A percentile compares a stretch with the other conserved stretches of the same genome.
These are phyloP conservation scores for Panulirus ornatus DNA, from an alignment of 1,140 invertebrate genomes.

Conservation along the genomic window DNA sequence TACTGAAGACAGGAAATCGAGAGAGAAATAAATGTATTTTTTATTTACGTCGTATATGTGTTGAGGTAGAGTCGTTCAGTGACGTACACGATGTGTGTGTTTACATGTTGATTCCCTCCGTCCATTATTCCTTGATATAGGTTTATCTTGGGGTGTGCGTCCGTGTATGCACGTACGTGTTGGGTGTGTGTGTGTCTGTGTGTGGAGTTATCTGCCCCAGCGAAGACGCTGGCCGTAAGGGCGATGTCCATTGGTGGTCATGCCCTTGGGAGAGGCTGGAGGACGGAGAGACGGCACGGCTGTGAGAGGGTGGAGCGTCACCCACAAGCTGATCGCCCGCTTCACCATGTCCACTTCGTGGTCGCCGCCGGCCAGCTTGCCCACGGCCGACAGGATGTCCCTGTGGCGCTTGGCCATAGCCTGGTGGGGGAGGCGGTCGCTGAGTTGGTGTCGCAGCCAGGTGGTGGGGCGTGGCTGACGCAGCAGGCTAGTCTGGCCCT, in stretches of 20 bases:
- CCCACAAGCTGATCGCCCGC: neutral
- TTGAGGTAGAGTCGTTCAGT: too few species aligned
- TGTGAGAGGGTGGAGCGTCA: neutral
- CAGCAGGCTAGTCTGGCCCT: too few species aligned
- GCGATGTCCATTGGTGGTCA: neutral
- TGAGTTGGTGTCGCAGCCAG: neutral
- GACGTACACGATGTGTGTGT: neutral
- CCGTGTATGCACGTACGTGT: too few species aligned
- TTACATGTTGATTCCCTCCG: neutral
- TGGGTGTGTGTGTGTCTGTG: neutral
- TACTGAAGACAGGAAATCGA: too few species aligned
- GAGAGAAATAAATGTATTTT: too few species aligned
- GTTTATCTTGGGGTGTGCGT: too few species aligned
- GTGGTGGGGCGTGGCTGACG: neutral
- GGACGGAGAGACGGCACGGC: neutral
- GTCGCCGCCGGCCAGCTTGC: neutral
- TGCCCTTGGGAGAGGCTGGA: neutral
- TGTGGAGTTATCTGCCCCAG: conserved; percentile 2
- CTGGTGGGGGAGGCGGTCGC: neutral
- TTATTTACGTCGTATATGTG: too few species aligned
- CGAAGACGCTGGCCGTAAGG: neutral
- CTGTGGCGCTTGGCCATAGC: neutral
- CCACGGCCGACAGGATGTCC: neutral
- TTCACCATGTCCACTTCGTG: neutral
- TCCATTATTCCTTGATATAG: too few species aligned